Percentiles rank a stretch among this genome's conserved stretches.
These are phyloP conservation scores for Zaprionus tsacasi DNA, from an alignment of 1,140 invertebrate species.

Conservation along the genomic window DNA sequence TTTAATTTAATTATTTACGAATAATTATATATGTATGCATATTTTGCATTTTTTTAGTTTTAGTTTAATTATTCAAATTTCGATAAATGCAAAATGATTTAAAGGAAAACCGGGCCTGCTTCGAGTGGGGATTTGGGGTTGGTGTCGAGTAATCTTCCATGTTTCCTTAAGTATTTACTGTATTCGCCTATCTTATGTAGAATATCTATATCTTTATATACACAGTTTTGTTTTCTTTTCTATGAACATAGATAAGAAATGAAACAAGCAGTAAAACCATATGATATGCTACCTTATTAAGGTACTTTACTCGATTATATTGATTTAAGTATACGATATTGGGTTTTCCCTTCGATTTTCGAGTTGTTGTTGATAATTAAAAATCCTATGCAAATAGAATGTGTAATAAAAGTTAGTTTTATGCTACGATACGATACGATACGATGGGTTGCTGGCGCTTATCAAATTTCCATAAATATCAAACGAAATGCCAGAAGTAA, in stretches of 20 bases:
- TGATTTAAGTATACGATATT: background rate
- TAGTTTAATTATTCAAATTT: no score
- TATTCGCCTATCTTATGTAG: background rate
- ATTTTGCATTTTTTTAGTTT: no score
- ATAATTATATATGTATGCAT: no score
- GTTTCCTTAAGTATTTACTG: no score
- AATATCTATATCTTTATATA: background rate
- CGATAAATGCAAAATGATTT: no score
- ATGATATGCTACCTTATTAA: background rate
- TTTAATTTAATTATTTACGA: no score
- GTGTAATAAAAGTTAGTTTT: conserved; percentile 45
- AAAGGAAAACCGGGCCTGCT: no score
- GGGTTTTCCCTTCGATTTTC: background rate
- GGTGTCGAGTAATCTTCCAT: no score
- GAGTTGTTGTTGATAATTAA: conserved; percentile 26
- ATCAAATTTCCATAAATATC: conserved; percentile 75
- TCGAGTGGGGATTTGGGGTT: no score
- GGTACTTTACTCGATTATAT: background rate
- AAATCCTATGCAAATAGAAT: conserved; percentile 48
- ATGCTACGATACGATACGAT: conserved; percentile 5
- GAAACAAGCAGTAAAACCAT: background rate
- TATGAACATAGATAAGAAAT: background rate
- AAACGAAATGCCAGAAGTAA: conserved; percentile 34
- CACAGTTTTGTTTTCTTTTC: background rate
- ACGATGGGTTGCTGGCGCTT: conserved; percentile 37